Percentiles rank a stretch among this genome's conserved stretches.
Conservation (phyloP, 1,140 invertebrate genomes). For the Carposina sasakii region DNA sequence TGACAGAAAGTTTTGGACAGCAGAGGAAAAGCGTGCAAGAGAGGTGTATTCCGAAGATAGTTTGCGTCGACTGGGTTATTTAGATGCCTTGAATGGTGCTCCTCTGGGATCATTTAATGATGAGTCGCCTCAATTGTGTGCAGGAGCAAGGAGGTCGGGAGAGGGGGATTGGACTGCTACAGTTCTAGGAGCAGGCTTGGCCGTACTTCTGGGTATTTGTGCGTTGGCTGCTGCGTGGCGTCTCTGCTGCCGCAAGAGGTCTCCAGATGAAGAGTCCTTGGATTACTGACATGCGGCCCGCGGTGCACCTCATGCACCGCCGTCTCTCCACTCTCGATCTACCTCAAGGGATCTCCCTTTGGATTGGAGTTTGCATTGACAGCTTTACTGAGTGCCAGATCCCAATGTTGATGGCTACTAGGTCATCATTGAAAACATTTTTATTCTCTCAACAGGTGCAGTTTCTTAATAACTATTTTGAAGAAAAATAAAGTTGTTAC, state of each 20-base stretch:
- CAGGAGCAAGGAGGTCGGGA: conserved; percentile 43
- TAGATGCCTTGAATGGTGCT: conserved; percentile 62
- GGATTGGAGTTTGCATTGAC: conserved; percentile 72
- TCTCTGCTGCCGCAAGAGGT: conserved; percentile 67
- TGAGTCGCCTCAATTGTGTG: conserved; percentile 78
- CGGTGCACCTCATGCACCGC: conserved; percentile 62
- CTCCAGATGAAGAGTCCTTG: conserved; percentile 64
- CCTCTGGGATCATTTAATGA: conserved; percentile 73
- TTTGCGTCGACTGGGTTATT: conserved; percentile 71
- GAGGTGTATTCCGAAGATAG: conserved; percentile 73
- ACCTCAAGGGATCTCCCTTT: conserved; percentile 56
- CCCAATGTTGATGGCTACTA: conserved; percentile 39
- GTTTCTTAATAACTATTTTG: too few relatives aligned
- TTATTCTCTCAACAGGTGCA: too few relatives aligned
- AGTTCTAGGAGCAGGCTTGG: conserved; percentile 54
- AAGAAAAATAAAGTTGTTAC: too few relatives aligned
- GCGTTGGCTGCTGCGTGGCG: conserved; percentile 63
- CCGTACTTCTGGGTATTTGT: conserved; percentile 50
- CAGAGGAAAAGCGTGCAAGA: conserved; percentile 65
- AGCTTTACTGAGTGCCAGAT: conserved; percentile 59
- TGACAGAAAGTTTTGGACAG: conserved; percentile 55
- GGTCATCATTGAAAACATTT: conserved; percentile 34
- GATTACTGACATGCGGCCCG: conserved; percentile 72
- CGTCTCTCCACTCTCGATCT: conserved; percentile 51
- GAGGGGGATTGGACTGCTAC: conserved; percentile 61